These are phyloP conservation scores for Eilema sororculum DNA, from an alignment of 2,888 invertebrate genomes.

Conservation along the genomic window DNA sequence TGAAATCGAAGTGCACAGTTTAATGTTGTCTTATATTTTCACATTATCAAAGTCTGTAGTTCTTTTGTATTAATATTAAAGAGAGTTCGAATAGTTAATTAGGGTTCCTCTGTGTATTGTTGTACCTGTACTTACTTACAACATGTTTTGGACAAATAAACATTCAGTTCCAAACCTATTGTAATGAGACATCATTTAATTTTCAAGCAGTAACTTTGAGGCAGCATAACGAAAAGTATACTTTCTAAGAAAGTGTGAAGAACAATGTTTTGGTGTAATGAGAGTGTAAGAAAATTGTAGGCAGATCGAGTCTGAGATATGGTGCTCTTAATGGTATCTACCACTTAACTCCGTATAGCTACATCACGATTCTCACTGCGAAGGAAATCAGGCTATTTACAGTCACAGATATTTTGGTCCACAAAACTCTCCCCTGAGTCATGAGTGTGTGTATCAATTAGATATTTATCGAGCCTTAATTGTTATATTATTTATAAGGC, in stretches of 20 bases:
- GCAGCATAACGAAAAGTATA: slow-evolving; percentile 20
- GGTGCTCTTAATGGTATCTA: not conserved
- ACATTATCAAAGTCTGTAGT: slow-evolving; percentile 49
- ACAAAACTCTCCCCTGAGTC: not conserved
- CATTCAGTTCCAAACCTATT: slow-evolving; percentile 20
- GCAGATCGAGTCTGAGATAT: not conserved
- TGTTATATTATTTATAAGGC: not conserved
- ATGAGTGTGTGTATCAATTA: not conserved
- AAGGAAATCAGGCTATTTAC: not conserved
- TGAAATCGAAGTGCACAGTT: not conserved
- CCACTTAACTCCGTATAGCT: not conserved
- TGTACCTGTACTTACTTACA: slow-evolving; percentile 8
- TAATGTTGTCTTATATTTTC: slow-evolving; percentile 41
- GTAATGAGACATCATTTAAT: slow-evolving; percentile 37
- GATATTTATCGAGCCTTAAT: not conserved
- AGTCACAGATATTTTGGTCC: not conserved
- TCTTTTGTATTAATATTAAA: slow-evolving; percentile 51
- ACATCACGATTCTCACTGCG: not conserved
- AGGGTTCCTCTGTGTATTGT: slow-evolving; percentile 36
- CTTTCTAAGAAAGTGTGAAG: slow-evolving; percentile 23
- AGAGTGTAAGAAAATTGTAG: slow-evolving; percentile 6
- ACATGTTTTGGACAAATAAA: slow-evolving; percentile 26
- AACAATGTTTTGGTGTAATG: slow-evolving; percentile 14
- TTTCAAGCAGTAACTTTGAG: slow-evolving; percentile 19
- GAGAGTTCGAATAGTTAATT: slow-evolving; percentile 41